Evolutionary conservation across 2,113 vertebrate genomes (phyloP), one percentile per base, ranked within the genome.

Genomic region (Lycaon pictus): DNA sequence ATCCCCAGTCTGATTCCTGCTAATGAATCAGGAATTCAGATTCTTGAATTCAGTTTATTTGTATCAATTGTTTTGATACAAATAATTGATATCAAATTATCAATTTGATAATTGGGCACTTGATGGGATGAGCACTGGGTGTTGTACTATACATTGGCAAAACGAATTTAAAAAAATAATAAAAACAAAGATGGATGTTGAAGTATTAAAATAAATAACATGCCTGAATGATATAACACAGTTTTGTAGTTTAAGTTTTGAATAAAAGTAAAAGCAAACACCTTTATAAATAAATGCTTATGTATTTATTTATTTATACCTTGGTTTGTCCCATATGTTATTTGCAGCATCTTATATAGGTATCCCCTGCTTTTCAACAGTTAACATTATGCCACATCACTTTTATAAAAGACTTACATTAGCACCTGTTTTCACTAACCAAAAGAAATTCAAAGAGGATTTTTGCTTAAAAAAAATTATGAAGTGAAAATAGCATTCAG

Each of bases 1-100:
- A 82, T 72, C 55, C 83, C 88, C 55, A 35, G 63, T 60, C 88
- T 63, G 67, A 96, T 72, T 94, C 91, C 93, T 93, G 94, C 97
- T 89, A 72, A 88, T 37, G 81, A 43, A 43, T 43, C 43, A 43
- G 43, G 43, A 43, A 43, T 43, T 43, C 43, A 43, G 43, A 43
- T 43, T 43, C 43, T 1, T 7, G 43, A 43, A 43, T 7, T 43
- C 43, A 43, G 43, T 43, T 43, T 43, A 43, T 43, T 43, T 43
- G 43, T 43, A 43, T 43, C 43, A 43, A 43, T 43, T 43, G 43
- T 43, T 43, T 43, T 43, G 43, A 43, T 43, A 43, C 43, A 43
- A 43, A 43, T 43, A 43, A 43, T 43, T 43, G 43, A 43, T 43
- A 43, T 43, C 43, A 43, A 43, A 43, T 43, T 43, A 43, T 43